Evolutionary conservation across 2,888 invertebrate species (phyloP).

Genomic region (Dermolepida albohirtum): DNA sequence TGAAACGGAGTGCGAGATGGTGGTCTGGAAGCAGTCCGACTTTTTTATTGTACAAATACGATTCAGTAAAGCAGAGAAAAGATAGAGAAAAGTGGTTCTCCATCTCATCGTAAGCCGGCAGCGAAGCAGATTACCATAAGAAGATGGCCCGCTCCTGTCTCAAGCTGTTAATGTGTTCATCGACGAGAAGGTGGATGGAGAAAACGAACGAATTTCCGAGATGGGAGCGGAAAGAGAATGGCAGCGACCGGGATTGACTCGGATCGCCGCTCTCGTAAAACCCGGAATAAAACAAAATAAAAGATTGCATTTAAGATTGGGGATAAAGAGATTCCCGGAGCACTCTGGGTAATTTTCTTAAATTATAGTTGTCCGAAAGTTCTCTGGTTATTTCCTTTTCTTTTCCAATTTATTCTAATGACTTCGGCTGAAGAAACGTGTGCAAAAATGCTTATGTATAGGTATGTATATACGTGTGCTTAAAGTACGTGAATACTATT

Average conservation of each 20-base stretch:
- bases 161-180: conserved; percentile 61
- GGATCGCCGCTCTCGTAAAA: conserved; percentile 51
- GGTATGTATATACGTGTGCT: conserved; percentile 19
- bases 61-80: conserved; percentile 48
- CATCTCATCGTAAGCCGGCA: conserved; percentile 54
- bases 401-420: conserved; percentile 48
- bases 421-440: conserved; percentile 21
- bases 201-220: conserved; percentile 46
- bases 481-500: conserved; percentile 14
- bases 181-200: conserved; percentile 48
- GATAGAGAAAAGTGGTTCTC: conserved; percentile 45
- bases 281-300: conserved; percentile 59
- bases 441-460: not conserved
- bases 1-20: too few relatives aligned
- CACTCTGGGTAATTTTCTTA: conserved; percentile 58
- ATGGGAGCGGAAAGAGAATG: conserved; percentile 45
- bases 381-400: conserved; percentile 51
- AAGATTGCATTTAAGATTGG: conserved; percentile 61
- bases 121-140: conserved; percentile 59
- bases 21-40: too few relatives aligned
- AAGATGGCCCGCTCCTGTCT: conserved; percentile 58
- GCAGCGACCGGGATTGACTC: conserved; percentile 55
- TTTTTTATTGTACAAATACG: conserved; percentile 53
- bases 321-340: conserved; percentile 57
- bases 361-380: conserved; percentile 58